Conservation (phyloP, 2,113 vertebrate genomes). For the Pimephales promelas region DNA sequence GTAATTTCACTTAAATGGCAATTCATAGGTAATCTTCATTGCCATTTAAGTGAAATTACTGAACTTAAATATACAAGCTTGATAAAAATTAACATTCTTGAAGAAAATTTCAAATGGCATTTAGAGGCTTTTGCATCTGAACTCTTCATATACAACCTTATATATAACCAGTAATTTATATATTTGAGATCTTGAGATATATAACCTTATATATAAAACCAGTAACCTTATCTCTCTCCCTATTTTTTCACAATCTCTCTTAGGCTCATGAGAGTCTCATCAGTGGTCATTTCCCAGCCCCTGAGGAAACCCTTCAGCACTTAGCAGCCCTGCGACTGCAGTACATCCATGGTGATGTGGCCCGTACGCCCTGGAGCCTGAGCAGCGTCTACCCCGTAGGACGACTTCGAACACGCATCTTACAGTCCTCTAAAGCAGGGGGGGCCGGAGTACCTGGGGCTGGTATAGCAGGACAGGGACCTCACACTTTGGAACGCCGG, state of each 20-base stretch:
- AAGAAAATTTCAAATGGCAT: no score
- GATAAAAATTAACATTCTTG: no score
- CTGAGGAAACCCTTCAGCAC: constrained; percentile 89
- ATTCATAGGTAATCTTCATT: no score
- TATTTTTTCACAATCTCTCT: neutral
- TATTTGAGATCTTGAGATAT: no score
- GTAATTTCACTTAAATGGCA: no score
- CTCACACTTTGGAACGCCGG: constrained; percentile 79
- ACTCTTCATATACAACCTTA: no score
- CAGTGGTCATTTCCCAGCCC: constrained; percentile 89
- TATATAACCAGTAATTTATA: no score
- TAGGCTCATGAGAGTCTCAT: constrained; percentile 92
- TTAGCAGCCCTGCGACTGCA: constrained; percentile 87
- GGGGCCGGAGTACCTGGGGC: constrained; percentile 67
- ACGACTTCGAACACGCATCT: constrained; percentile 86
- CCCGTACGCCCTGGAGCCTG: constrained; percentile 83
- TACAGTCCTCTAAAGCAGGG: constrained; percentile 85
- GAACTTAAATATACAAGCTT: no score
- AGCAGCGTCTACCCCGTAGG: constrained; percentile 86
- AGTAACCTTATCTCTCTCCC: neutral
- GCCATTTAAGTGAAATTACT: no score
- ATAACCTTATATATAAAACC: no score
- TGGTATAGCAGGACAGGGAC: constrained; percentile 56
- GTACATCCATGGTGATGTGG: constrained; percentile 86
- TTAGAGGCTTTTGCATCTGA: no score